These are phyloP conservation scores for Bergia sp. DNA, from an alignment of 92 coral and sea anemone genomes.

Conservation along the genomic window DNA sequence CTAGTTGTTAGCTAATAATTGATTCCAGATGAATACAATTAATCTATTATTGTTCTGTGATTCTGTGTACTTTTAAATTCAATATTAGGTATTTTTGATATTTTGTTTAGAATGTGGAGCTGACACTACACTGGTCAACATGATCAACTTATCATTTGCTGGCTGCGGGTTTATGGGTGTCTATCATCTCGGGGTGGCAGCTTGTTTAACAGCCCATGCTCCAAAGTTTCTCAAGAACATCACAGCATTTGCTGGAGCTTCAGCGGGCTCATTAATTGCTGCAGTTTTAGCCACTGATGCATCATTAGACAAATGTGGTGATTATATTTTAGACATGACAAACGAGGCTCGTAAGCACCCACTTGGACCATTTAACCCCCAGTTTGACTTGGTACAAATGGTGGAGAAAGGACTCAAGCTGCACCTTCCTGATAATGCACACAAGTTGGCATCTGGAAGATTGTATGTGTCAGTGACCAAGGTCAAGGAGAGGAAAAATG, in stretches of 20 bases:
- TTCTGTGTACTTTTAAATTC: not conserved
- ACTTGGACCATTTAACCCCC: conserved; percentile 91
- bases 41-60: too few species aligned
- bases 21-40: too few species aligned
- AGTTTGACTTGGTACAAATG: conserved; percentile 87
- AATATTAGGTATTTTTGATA: not conserved
- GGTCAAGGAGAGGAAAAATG: conserved; percentile 80
- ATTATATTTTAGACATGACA: conserved; percentile 75
- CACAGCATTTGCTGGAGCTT: conserved; percentile 94
- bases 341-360: conserved; percentile 80
- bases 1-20: too few species aligned
- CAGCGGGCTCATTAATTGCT: conserved; percentile 96
- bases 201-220: conserved; percentile 83
- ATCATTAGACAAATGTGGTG: conserved; percentile 79
- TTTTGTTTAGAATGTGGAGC: not conserved
- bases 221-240: conserved; percentile 75
- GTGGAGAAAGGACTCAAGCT: conserved; percentile 74
- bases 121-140: not conserved
- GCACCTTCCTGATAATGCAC: conserved; percentile 79
- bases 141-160: conserved; percentile 94
- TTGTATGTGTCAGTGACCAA: conserved; percentile 88
- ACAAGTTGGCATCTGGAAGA: conserved; percentile 80
- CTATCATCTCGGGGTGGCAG: conserved; percentile 89
- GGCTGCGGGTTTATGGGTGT: conserved; percentile 99
- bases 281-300: conserved; percentile 91